Percentiles rank a stretch among this genome's conserved stretches.
Evolutionary conservation across 2,888 invertebrate genomes (phyloP).

Genomic region (Drosophila kanekoi): DNA sequence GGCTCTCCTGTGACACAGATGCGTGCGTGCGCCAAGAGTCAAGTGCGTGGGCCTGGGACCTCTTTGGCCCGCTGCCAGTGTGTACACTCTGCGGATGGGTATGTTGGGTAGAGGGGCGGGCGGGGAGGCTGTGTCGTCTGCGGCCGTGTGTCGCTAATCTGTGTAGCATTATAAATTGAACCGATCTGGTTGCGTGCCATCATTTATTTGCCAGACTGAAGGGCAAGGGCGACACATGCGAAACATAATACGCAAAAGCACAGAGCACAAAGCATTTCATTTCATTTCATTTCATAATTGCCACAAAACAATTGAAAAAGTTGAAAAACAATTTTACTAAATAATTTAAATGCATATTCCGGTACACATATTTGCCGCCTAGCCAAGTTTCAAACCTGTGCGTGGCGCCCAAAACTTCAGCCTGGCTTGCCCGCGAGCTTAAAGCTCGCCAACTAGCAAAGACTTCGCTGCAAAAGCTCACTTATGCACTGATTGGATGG

Average conservation of each 20-base stretch:
- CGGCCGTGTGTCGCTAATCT: slow-evolving; percentile 50
- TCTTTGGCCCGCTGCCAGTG: slow-evolving; percentile 65
- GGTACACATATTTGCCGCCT: neutral
- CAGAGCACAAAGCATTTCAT: slow-evolving; percentile 12
- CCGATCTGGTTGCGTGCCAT: slow-evolving; percentile 61
- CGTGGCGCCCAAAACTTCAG: neutral
- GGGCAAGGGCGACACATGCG: slow-evolving; percentile 31
- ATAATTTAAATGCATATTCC: neutral
- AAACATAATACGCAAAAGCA: slow-evolving; percentile 20
- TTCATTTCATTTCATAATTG: slow-evolving; percentile 28
- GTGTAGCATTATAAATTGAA: slow-evolving; percentile 50
- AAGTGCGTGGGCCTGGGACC: slow-evolving; percentile 53
- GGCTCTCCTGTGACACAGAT: slow-evolving; percentile 36
- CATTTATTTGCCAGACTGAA: slow-evolving; percentile 36
- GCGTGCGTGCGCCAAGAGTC: slow-evolving; percentile 61
- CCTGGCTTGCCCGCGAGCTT: neutral
- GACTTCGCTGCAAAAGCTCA: neutral
- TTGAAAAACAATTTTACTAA: too few species aligned
- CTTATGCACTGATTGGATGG: too few species aligned
- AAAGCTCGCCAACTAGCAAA: neutral
- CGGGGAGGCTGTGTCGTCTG: slow-evolving; percentile 8
- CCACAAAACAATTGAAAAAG: neutral
- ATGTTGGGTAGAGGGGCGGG: neutral
- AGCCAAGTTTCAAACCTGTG: slow-evolving; percentile 11
- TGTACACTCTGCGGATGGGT: neutral